These are phyloP conservation scores for Eriosoma lanigerum DNA, from an alignment of 1,140 invertebrate species.

Conservation along the genomic window DNA sequence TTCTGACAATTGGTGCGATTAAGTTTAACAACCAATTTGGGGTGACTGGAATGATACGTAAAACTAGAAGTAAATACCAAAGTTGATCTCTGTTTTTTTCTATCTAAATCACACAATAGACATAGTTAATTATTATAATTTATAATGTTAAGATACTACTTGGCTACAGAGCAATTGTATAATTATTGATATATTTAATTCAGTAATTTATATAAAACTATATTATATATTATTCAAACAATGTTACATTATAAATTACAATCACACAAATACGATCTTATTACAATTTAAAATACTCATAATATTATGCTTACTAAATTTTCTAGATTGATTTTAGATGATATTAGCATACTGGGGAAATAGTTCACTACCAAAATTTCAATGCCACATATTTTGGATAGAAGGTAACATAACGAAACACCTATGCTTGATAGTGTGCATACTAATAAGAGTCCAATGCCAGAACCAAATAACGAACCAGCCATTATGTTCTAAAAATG, in stretches of 20 bases:
- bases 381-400: conserved; percentile 16
- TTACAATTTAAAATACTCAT: no score
- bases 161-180: no score
- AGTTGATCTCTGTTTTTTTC: conserved; percentile 22
- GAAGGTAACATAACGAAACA: conserved; percentile 1
- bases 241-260: no score
- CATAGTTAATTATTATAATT: background rate
- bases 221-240: no score
- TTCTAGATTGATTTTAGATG: conserved; percentile 12
- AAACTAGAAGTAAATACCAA: conserved; percentile 27
- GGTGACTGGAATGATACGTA: conserved; percentile 28
- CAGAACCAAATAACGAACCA: conserved; percentile 26
- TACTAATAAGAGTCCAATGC: background rate
- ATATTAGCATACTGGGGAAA: background rate
- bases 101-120: background rate
- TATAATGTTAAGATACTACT: no score
- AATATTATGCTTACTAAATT: conserved; percentile 27
- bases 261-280: no score
- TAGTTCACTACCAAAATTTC: background rate
- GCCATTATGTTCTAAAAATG: conserved; percentile 32
- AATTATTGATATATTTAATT: no score
- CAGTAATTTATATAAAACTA: no score
- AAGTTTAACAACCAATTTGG: conserved; percentile 37
- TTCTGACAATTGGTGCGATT: background rate
- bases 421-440: conserved; percentile 27